A percentile compares a stretch with the other conserved stretches of the same genome.
These are phyloP conservation scores for Tuberolachnus salignus DNA, from an alignment of 2,888 invertebrate species.

Conservation along the genomic window DNA sequence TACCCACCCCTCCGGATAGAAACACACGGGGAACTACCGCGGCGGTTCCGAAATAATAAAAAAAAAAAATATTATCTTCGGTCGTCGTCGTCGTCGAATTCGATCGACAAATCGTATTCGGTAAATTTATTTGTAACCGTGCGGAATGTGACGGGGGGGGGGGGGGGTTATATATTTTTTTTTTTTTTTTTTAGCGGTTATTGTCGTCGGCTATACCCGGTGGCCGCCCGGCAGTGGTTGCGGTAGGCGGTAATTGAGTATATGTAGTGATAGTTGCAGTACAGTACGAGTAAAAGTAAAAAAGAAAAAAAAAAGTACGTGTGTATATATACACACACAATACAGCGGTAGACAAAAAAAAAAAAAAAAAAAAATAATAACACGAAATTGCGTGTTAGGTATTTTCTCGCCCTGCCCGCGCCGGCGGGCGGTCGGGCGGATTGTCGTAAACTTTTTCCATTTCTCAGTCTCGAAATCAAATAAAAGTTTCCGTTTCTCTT, in stretches of 20 bases:
- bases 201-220: not conserved
- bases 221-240: not conserved
- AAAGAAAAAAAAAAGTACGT: too few relatives aligned
- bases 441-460: constrained; percentile 50
- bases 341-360: constrained; percentile 21
- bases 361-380: constrained; percentile 41
- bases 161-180: constrained; percentile 9
- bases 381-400: constrained; percentile 51
- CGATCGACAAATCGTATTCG: constrained; percentile 32
- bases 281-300: too few relatives aligned
- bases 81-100: not conserved
- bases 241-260: too few relatives aligned
- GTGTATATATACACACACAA: too few relatives aligned
- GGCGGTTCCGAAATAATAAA: not conserved
- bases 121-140: constrained; percentile 42
- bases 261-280: not conserved
- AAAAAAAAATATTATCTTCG: not conserved
- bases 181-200: not conserved
- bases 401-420: not conserved
- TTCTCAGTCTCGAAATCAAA: constrained; percentile 43
- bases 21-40: not conserved
- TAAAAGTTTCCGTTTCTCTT: constrained; percentile 45
- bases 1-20: not conserved
- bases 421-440: not conserved
- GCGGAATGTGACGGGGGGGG: not conserved